A percentile compares a stretch with the other conserved stretches of the same genome.
phyloP scores from a whole-genome alignment of 1,140 invertebrate species.

The Dendroctonus valens region DNA sequence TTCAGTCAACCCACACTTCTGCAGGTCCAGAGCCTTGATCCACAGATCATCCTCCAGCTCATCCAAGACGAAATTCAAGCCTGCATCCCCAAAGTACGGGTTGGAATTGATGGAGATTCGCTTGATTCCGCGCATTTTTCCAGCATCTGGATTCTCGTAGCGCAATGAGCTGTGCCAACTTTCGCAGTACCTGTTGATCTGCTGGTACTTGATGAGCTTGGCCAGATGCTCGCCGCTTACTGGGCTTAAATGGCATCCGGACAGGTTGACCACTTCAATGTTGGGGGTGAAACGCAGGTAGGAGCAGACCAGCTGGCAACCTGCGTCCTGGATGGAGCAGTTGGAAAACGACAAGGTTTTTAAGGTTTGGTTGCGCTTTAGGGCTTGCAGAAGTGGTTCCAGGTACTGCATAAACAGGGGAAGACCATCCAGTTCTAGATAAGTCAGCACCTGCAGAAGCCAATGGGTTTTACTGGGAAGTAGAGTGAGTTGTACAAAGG shows the following conservation, averaged over 20 bases:
- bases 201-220: constrained; percentile 58
- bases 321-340: constrained; percentile 62
- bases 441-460: constrained; percentile 46
- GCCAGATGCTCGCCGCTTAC: constrained; percentile 56
- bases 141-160: constrained; percentile 69
- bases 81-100: constrained; percentile 63
- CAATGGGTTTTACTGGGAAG: too few relatives aligned
- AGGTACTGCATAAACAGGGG: constrained; percentile 62
- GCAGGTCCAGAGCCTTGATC: constrained; percentile 74
- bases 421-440: constrained; percentile 63
- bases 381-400: constrained; percentile 56
- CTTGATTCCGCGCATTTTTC: constrained; percentile 70
- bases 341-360: constrained; percentile 61
- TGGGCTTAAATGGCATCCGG: constrained; percentile 59
- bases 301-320: constrained; percentile 61
- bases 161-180: constrained; percentile 77
- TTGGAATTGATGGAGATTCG: constrained; percentile 74
- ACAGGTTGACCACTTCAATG: constrained; percentile 62
- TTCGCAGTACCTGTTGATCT: constrained; percentile 65
- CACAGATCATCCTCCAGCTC: constrained; percentile 64
- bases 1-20: constrained; percentile 69
- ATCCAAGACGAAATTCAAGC: constrained; percentile 56
- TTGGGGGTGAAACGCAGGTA: constrained; percentile 59
- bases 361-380: constrained; percentile 57
- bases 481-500: neutral